Base-by-base conservation (phyloP, 2,797 vertebrate genomes). In the Alfaro cultratus region DNA sequence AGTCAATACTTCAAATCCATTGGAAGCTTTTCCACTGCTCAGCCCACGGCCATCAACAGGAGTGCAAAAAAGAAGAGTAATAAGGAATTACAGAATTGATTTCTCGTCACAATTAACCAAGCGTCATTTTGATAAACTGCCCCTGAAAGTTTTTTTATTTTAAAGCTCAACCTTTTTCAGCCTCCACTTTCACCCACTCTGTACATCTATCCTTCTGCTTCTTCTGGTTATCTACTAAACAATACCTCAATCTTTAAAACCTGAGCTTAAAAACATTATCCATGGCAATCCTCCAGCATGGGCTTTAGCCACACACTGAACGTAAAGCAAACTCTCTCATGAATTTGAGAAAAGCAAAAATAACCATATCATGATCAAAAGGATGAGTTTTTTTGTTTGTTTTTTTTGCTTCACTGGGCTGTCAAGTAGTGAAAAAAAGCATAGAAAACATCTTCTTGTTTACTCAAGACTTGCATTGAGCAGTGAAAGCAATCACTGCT, bases 1-100 rank as follows among this genome's bases (percentile, higher is more conserved):
- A 89, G 84, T 49, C 82, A 79, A 76, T 23, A 79, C 85, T 88
- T 85, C 85, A 79, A 85, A 88, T 77, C 73, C 62, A 18, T 45
- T 75, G 87, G 80, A 73, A 73, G 84, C 71, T 84, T 90, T 91
- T 89, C 86, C 89, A 86, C 1, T 1, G 75, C 85, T 77, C 83
- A 60, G 76, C 77, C 64, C 5, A 87, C 81, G 73, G 82, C 83
- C 77, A 76, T 57, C 88, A 80, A 85, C 77, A 77, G 77, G 80
- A 78, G 81, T 80, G 84, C 86, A 87, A 92, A 76, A 93, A 94
- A 94, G 86, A 93, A 91, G 93, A 94, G 93, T 94, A 93, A 87
- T 76, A 75, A 86, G 87, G 92, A 92, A 91, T 92, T 93, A 92
- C 85, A 91, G 86, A 83, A 90, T 84, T 85, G 93, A 90, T 93